Base-by-base conservation (phyloP, 2,888 invertebrate genomes). In the Crossocerus cetratus region DNA sequence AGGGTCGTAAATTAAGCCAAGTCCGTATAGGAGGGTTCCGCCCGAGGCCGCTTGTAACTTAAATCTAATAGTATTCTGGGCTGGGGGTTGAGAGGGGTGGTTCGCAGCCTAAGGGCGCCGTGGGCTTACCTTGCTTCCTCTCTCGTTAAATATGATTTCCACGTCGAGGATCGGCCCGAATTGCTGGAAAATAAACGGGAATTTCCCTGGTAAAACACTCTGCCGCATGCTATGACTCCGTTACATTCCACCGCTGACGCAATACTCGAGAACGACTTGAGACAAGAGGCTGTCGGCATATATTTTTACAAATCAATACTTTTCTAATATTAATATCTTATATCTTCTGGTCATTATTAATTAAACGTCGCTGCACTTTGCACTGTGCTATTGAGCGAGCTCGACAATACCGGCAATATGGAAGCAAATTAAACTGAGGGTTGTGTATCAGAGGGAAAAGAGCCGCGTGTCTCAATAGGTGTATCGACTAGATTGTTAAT, bases 101-200 rank as follows among this genome's bases (percentile, higher is more conserved):
- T 76, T 83, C 83, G 84, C 83, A 69, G 81, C 83, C 83, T 78
- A 65, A 77, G 73, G 83, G 74, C 74, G 65, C 75, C 76, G 82
- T 84, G 72, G 80, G 85, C 97, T 95, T 96, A 99, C 99, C 98
- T 99, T 99, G 87, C 99, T 99, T 92, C 99, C 99, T 86, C 99
- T 94, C 93, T 99, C 99, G 92, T 99, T 99, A 94, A 99, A 99
- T 92, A 99, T 99, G 90, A 99, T 99, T 94, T 99, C 99, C 92
- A 99, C 99, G 93, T 99, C 99, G 91, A 99, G 94, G 91, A 99
- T 99, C 89, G 96, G 95, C 91, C 99, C 99, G 93, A 97, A 99
- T 96, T 98, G 98, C 98, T 98, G 94, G 90, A 87, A 88, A 57
- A 72, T 32, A 76, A 68, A 83, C 77, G 68, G 5, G 67, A 56